Conservation (phyloP, 1,140 invertebrate genomes). For the Drosophila ohnishii region DNA sequence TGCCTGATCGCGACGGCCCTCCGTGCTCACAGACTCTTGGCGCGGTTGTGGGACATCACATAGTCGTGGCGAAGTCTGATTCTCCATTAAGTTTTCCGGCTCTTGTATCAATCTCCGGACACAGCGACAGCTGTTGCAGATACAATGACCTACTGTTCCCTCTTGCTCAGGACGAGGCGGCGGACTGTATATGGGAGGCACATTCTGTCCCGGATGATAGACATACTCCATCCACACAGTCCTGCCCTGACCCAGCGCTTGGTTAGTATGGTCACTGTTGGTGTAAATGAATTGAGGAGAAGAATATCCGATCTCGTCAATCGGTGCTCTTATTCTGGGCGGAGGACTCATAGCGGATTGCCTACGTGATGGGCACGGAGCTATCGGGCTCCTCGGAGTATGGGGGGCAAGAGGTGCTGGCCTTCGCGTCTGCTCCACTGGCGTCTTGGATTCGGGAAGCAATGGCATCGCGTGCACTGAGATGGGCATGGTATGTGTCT, state of each 20-base stretch:
- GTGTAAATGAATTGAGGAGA: background rate
- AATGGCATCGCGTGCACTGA: conserved; percentile 15
- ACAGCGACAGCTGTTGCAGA: background rate
- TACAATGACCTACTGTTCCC: background rate
- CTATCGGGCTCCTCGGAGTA: background rate
- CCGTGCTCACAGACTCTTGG: background rate
- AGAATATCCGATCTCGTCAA: background rate
- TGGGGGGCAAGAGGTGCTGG: background rate
- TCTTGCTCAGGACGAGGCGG: background rate
- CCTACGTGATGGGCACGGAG: background rate
- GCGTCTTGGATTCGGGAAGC: background rate
- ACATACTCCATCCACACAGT: conserved; percentile 5
- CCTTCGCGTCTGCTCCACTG: background rate
- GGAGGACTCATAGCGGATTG: background rate
- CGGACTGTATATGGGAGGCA: background rate
- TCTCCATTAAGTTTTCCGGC: background rate
- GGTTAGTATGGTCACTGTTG: background rate
- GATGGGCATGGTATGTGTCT: conserved; percentile 6
- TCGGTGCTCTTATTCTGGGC: background rate
- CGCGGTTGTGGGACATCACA: background rate
- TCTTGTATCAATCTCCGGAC: background rate
- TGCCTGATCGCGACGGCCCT: conserved; percentile 5
- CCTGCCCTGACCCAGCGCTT: background rate
- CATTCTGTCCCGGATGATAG: background rate
- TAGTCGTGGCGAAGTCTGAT: background rate